A percentile compares a stretch with the other conserved stretches of the same genome.
Conservation (phyloP, 2,888 invertebrate genomes). For the Leptinotarsa haldemani region DNA sequence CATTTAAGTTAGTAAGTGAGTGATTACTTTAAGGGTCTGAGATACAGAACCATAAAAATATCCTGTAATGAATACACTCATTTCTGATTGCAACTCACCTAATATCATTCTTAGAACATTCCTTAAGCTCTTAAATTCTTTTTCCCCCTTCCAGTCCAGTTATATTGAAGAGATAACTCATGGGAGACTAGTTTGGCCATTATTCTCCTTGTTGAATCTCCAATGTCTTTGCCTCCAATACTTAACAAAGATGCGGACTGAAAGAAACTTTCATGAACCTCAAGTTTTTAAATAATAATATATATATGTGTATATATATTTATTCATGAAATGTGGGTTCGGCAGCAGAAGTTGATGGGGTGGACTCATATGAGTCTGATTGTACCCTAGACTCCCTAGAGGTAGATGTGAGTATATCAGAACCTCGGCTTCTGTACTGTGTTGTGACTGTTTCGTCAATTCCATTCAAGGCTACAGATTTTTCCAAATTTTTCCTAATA, state of each 20-base stretch:
- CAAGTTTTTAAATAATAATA: constrained; percentile 8
- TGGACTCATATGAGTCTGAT: constrained; percentile 23
- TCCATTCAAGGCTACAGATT: constrained; percentile 14
- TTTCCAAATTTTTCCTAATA: constrained; percentile 17
- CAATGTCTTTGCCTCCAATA: constrained; percentile 23
- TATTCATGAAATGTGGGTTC: constrained; percentile 19
- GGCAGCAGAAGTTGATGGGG: constrained; percentile 17
- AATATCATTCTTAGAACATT: constrained; percentile 22
- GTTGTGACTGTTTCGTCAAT: constrained; percentile 18
- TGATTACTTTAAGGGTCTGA: constrained; percentile 8
- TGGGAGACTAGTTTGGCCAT: constrained; percentile 17
- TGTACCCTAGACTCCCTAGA: constrained; percentile 23
- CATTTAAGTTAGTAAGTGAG: constrained; percentile 11
- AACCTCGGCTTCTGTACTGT: constrained; percentile 15
- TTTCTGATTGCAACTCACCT: constrained; percentile 23
- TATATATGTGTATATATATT: no score
- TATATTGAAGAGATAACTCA: constrained; percentile 24
- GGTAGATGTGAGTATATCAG: constrained; percentile 17
- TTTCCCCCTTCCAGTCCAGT: constrained; percentile 24
- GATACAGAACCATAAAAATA: constrained; percentile 7
- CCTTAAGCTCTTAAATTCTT: constrained; percentile 17
- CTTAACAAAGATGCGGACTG: constrained; percentile 25
- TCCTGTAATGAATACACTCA: constrained; percentile 20
- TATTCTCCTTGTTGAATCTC: constrained; percentile 21
- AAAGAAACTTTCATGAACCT: constrained; percentile 18